Base-by-base conservation (phyloP, 2,888 invertebrate genomes). In the Seladonia tumulorum region DNA sequence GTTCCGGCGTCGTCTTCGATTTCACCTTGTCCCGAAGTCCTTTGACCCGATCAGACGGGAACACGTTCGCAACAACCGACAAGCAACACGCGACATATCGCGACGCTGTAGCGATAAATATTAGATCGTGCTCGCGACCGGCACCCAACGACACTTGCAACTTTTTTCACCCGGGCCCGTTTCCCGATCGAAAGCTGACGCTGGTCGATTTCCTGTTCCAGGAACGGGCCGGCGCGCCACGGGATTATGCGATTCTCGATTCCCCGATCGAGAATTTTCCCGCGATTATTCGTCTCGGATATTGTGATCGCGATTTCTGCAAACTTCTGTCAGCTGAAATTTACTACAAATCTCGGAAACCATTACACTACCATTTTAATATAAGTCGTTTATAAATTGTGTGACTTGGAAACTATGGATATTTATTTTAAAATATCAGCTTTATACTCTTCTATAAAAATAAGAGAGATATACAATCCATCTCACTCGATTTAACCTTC, bases 1-100 rank as follows among this genome's bases (percentile, higher is more conserved):
- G 81, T 60, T 39, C 42, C 57, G 57, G 14, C 25, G 60, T 42
- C 63, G 79, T 74, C 81, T 80, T 82, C 81, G 82, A 82, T 82
- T 80, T 80, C 81, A 82, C 82, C 66, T 68, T 73, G 68, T 81
- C 47, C 25, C 81, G 22, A 70, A 29, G 82, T 81, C 81, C 81
- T 82, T 82, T 82, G 81, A 82, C 82, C 82, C 18, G 72, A 35
- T 35, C 22, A 25, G 12, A 25, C 47, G 14, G 74, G 74, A 63
- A 74, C 75, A 45, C 35, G 63, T 79, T 79, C 42, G 49, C 7
- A 63, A 49, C 80, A 60, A 14, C 39, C 60, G 35, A 72, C 80
- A 60, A 14, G 39, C 60, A 22, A 72, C 45, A n/a, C 39, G 71
- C 79, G 47, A 80, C 68, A 73, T 39, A 73, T 79, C 53, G 81